Conservation (phyloP, 1,140 invertebrate species). For the Lepidostoma basale region DNA sequence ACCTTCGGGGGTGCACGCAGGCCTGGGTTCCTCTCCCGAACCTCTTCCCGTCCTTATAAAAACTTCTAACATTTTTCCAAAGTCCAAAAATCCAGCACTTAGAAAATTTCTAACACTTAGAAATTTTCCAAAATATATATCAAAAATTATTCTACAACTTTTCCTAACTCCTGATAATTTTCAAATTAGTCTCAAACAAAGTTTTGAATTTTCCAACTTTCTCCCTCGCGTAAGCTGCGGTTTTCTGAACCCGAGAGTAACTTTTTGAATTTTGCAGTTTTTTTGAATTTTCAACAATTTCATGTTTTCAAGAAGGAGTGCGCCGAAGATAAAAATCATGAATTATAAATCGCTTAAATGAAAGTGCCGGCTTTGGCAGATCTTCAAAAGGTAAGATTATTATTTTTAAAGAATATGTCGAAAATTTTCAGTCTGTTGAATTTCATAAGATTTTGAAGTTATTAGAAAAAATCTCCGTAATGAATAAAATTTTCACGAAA, state of each 20-base stretch:
- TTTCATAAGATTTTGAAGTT: too few relatives aligned
- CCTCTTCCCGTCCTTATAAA: constrained; percentile 10
- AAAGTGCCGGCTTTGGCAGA: constrained; percentile 3
- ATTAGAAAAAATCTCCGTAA: too few relatives aligned
- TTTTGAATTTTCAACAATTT: neutral
- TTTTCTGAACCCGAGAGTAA: neutral
- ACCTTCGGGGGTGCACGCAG: constrained; percentile 19
- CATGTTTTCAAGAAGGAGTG: neutral
- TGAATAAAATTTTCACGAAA: neutral
- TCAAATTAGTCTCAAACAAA: neutral
- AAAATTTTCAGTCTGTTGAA: too few relatives aligned
- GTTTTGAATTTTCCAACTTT: constrained; percentile 14
- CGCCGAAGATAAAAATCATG: constrained; percentile 5
- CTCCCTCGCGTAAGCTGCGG: neutral
- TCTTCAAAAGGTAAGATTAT: constrained; percentile 1
- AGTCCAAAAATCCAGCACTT: neutral
- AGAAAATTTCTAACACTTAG: too few relatives aligned
- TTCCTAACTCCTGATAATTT: constrained; percentile 5
- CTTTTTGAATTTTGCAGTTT: neutral
- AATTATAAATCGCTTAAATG: neutral
- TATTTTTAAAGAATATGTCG: too few relatives aligned
- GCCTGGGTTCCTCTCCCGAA: neutral
- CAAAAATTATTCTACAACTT: neutral
- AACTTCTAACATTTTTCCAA: constrained; percentile 32
- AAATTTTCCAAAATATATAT: neutral